Conservation (phyloP, 1,140 invertebrate species). For the Lepidostoma basale region DNA sequence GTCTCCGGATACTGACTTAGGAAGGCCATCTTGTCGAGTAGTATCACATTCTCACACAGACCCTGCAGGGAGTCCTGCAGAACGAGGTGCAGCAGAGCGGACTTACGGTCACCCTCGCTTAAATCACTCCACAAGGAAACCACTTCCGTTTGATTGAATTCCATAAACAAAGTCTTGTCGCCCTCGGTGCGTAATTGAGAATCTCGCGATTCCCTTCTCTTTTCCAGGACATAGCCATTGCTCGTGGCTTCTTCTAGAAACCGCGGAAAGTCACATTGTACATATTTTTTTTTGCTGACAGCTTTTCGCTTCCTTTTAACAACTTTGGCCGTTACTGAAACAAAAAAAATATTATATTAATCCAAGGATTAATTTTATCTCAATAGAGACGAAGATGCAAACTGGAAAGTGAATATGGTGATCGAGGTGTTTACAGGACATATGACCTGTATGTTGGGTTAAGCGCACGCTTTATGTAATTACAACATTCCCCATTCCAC, state of each 20-base stretch:
- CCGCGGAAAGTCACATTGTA: constrained; percentile 31
- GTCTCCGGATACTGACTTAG: constrained; percentile 2
- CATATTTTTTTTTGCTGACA: constrained; percentile 30
- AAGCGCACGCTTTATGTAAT: no score
- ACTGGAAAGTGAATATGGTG: no score
- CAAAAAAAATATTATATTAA: constrained; percentile 2
- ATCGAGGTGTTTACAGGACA: no score
- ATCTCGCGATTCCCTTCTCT: no score
- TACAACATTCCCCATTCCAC: no score
- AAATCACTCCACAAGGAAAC: constrained; percentile 30
- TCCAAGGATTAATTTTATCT: neutral
- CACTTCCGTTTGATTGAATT: constrained; percentile 26
- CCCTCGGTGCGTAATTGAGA: no score
- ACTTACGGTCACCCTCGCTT: constrained; percentile 12
- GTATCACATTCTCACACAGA: constrained; percentile 35
- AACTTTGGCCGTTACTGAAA: constrained; percentile 36
- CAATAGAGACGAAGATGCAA: no score
- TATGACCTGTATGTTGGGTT: no score
- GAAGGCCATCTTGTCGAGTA: constrained; percentile 39
- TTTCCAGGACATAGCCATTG: constrained; percentile 32
- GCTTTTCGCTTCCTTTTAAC: constrained; percentile 33
- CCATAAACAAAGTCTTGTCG: no score
- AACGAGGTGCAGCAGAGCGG: constrained; percentile 9
- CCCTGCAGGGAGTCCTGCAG: constrained; percentile 38
- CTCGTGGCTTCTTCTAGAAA: constrained; percentile 30